Evolutionary conservation across 1,140 invertebrate genomes (phyloP).

Genomic region (Ladona fulva): DNA sequence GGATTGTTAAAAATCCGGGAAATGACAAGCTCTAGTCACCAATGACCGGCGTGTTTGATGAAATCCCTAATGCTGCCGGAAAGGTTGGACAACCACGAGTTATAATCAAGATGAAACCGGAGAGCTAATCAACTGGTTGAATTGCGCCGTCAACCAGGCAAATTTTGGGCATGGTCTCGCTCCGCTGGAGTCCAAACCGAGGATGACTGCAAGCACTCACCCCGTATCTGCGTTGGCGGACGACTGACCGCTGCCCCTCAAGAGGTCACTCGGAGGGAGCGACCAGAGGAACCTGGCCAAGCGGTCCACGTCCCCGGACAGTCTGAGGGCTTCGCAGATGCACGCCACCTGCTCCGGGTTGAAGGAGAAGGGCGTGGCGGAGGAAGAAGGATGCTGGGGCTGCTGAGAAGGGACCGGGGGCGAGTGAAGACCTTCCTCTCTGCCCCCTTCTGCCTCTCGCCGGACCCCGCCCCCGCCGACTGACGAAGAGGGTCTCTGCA

Average conservation of each 20-base stretch:
- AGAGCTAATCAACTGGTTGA: no score
- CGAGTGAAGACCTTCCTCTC: background rate
- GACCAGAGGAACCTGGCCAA: conserved; percentile 75
- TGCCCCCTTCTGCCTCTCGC: background rate
- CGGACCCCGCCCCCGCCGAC: background rate
- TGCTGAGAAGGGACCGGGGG: background rate
- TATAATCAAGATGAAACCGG: no score
- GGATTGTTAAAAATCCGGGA: no score
- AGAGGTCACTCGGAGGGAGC: conserved; percentile 63
- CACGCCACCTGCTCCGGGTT: conserved; percentile 59
- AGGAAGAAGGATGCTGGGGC: background rate
- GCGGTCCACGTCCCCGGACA: conserved; percentile 79
- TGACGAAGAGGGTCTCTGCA: background rate
- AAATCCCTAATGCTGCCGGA: no score
- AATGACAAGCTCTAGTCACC: no score
- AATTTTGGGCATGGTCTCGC: no score
- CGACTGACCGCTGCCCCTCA: conserved; percentile 45
- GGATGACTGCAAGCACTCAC: background rate
- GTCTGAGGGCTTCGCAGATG: conserved; percentile 90
- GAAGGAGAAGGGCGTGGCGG: conserved; percentile 27
- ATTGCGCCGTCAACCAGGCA: no score
- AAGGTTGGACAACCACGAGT: no score
- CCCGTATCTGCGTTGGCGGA: background rate
- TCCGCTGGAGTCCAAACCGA: no score
- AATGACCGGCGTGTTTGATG: no score